phyloP scores from a whole-genome alignment of 2,797 vertebrate species.

The Mormyrops attenuatus region DNA sequence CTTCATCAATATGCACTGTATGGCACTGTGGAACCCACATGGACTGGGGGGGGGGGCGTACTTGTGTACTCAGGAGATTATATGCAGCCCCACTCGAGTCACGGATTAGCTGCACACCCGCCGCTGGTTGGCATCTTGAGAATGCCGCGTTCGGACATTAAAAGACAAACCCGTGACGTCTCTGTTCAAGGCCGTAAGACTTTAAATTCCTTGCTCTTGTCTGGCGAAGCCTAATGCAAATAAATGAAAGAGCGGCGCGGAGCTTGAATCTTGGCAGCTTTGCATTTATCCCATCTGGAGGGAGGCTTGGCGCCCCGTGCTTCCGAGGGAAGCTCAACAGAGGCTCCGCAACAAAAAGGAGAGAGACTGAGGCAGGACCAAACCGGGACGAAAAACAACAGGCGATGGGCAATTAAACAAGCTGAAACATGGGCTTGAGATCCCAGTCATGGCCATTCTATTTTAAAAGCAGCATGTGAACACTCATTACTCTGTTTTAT shows the following conservation, averaged over 20 bases:
- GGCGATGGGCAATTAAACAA: neutral
- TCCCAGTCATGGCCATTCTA: neutral
- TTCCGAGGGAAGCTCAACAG: neutral
- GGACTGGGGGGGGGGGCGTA: neutral
- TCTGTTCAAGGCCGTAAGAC: neutral
- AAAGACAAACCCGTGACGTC: neutral
- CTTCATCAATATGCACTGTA: neutral
- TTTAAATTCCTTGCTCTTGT: neutral
- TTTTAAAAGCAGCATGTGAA: neutral
- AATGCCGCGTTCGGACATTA: neutral
- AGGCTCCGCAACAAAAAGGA: neutral
- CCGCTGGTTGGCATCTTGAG: neutral
- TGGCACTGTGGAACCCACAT: neutral
- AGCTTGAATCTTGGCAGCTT: neutral
- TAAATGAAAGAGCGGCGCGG: neutral
- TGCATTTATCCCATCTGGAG: neutral
- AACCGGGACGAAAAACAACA: neutral
- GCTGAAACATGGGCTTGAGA: neutral
- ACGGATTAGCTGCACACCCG: neutral
- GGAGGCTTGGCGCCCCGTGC: neutral
- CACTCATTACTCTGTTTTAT: neutral
- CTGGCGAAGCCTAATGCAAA: neutral
- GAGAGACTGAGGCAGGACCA: neutral
- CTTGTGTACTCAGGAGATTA: slow-evolving; percentile 6
- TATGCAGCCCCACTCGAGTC: neutral